Evolutionary conservation across 2,888 invertebrate genomes (phyloP).

Genomic region (Lepidochrysops patricia): DNA sequence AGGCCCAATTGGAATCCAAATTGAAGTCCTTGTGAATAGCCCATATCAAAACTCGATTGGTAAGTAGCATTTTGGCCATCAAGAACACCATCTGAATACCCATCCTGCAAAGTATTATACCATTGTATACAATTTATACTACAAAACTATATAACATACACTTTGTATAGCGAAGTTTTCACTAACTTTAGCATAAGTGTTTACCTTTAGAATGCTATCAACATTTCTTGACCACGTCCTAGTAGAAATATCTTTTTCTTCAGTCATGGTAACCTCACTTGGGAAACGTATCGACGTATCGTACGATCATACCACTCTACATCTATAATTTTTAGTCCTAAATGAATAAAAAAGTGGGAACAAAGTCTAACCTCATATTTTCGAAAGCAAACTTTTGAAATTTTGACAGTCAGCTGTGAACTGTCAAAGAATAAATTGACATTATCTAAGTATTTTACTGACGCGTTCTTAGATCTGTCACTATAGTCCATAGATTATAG

Average conservation of each 20-base stretch:
- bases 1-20: constrained; percentile 75
- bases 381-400: too few relatives aligned
- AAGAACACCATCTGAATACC: constrained; percentile 79
- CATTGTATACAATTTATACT: not conserved
- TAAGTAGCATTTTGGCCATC: constrained; percentile 77
- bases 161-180: not conserved
- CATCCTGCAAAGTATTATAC: constrained; percentile 57
- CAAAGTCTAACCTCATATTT: too few relatives aligned
- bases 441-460: too few relatives aligned
- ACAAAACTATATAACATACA: not conserved
- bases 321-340: too few relatives aligned
- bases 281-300: too few relatives aligned
- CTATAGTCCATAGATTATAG: too few relatives aligned
- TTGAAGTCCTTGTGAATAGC: constrained; percentile 78
- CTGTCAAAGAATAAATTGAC: too few relatives aligned
- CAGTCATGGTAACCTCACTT: constrained; percentile 34
- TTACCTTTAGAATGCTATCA: constrained; percentile 44
- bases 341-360: too few relatives aligned
- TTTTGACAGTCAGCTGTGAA: too few relatives aligned
- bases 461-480: too few relatives aligned
- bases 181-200: not conserved
- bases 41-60: constrained; percentile 80
- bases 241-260: constrained; percentile 39
- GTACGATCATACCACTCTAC: too few relatives aligned
- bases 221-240: constrained; percentile 43